Evolutionary conservation across 2,888 invertebrate species (phyloP).

Genomic region (Blera fallax): DNA sequence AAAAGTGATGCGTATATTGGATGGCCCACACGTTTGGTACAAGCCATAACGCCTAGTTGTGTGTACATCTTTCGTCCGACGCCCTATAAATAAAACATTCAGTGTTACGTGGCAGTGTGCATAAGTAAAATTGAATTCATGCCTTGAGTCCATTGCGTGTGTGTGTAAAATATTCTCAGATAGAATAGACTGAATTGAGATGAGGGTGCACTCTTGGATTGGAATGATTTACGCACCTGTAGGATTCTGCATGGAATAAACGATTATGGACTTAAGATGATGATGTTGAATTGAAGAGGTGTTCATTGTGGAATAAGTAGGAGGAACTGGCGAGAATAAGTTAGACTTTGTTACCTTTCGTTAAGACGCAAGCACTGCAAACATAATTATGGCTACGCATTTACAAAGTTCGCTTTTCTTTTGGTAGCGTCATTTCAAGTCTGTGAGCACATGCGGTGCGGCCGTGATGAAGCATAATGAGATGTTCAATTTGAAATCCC

Average conservation of each 20-base stretch:
- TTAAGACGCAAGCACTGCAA: neutral
- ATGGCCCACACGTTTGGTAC: constrained; percentile 24
- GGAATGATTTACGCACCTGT: constrained; percentile 67
- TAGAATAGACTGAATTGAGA: constrained; percentile 14
- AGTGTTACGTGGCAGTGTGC: constrained; percentile 42
- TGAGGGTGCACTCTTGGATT: constrained; percentile 46
- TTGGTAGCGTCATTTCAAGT: no score
- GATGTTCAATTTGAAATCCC: no score
- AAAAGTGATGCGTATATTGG: constrained; percentile 52
- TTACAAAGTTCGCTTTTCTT: no score
- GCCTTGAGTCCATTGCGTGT: constrained; percentile 10
- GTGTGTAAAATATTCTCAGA: no score
- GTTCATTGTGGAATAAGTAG: neutral
- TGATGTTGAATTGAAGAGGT: constrained; percentile 7
- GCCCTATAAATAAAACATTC: constrained; percentile 70
- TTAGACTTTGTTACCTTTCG: neutral
- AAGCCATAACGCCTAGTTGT: neutral
- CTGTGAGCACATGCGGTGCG: no score
- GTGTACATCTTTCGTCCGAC: constrained; percentile 39
- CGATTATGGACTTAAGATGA: constrained; percentile 12
- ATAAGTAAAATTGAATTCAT: constrained; percentile 60
- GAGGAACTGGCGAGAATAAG: neutral
- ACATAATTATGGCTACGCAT: no score
- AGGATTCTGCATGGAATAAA: constrained; percentile 54
- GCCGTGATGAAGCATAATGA: no score